Conservation (phyloP, 2,797 vertebrate species). For the Enteromius paludinosus region DNA sequence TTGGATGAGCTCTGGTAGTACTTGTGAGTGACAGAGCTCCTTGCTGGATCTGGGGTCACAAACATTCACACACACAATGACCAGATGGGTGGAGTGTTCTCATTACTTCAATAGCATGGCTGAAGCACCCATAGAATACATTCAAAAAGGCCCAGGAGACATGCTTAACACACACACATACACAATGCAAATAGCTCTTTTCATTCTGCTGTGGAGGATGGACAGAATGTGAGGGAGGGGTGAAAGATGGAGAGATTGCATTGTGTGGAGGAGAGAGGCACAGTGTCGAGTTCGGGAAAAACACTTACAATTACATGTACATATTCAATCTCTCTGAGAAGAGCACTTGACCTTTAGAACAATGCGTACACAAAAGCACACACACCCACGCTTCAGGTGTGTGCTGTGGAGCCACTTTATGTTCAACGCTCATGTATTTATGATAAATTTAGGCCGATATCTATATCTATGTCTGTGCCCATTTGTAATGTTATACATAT, state of each 20-base stretch:
- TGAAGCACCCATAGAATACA: slow-evolving; percentile 76
- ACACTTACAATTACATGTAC: slow-evolving; percentile 48
- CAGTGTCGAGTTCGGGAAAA: slow-evolving; percentile 31
- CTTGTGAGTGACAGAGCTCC: background rate
- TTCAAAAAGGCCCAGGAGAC: slow-evolving; percentile 67
- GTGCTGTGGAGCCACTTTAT: slow-evolving; percentile 9
- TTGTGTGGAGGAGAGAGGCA: slow-evolving; percentile 42
- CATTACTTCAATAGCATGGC: slow-evolving; percentile 71
- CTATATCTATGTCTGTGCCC: background rate
- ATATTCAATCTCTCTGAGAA: slow-evolving; percentile 48
- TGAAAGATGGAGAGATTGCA: slow-evolving; percentile 52
- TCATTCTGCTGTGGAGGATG: slow-evolving; percentile 51
- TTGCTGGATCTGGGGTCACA: slow-evolving; percentile 17
- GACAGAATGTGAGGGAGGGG: slow-evolving; percentile 51
- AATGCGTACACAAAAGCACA: slow-evolving; percentile 9
- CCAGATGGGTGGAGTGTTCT: slow-evolving; percentile 78
- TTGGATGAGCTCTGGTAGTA: slow-evolving; percentile 34
- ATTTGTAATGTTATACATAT: background rate
- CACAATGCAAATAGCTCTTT: slow-evolving; percentile 52
- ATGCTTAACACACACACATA: slow-evolving; percentile 37
- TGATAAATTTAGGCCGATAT: slow-evolving; percentile 15
- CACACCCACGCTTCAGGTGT: slow-evolving; percentile 27
- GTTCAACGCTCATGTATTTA: slow-evolving; percentile 6
- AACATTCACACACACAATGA: slow-evolving; percentile 66
- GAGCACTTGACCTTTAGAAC: slow-evolving; percentile 53